Percentiles rank a stretch among this genome's conserved stretches.
Conservation (phyloP, 2,797 vertebrate genomes). For the Eleutherodactylus coqui region DNA sequence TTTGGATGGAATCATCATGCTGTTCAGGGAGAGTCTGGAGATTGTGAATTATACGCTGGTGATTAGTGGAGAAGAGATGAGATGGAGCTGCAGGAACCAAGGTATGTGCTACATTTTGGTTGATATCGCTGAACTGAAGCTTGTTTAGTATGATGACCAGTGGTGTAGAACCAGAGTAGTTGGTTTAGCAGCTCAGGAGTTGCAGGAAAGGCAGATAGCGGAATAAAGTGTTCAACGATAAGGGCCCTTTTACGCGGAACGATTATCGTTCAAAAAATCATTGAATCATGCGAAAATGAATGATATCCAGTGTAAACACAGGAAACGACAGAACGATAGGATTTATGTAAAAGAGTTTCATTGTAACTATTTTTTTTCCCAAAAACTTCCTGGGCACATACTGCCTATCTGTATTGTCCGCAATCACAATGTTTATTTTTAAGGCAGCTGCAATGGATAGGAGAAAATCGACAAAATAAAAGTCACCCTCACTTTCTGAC, state of each 20-base stretch:
- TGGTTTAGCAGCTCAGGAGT: not conserved
- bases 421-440: too few relatives aligned
- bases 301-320: too few relatives aligned
- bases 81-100: conserved; percentile 68
- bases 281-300: too few relatives aligned
- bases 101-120: conserved; percentile 52
- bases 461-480: not conserved
- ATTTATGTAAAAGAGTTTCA: too few relatives aligned
- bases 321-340: too few relatives aligned
- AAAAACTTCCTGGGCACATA: too few relatives aligned
- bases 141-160: not conserved
- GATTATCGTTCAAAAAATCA: too few relatives aligned
- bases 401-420: too few relatives aligned
- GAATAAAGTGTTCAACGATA: not conserved
- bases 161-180: not conserved
- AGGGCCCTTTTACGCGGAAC: too few relatives aligned
- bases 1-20: conserved; percentile 32
- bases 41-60: conserved; percentile 67
- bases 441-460: not conserved
- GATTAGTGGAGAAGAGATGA: conserved; percentile 69
- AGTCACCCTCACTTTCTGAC: too few relatives aligned
- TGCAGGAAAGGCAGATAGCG: not conserved
- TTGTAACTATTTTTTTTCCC: too few relatives aligned
- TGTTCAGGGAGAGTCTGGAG: conserved; percentile 58
- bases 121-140: not conserved